Evolutionary conservation across 2,113 vertebrate genomes (phyloP).

Genomic region (Cottus gobio): DNA sequence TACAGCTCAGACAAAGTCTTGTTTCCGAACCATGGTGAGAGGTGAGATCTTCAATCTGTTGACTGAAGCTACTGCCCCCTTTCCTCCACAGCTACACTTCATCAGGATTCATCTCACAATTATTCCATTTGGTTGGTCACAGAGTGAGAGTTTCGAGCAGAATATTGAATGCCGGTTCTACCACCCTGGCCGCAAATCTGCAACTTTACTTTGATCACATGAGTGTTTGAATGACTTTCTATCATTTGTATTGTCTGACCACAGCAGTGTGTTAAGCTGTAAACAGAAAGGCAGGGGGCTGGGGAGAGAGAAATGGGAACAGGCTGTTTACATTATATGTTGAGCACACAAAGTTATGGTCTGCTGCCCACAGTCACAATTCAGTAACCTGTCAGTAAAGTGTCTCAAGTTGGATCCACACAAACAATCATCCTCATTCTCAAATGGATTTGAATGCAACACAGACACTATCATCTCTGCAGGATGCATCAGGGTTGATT

Average conservation of each 20-base stretch:
- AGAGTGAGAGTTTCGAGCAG: neutral
- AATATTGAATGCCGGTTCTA: neutral
- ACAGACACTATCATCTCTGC: slow-evolving; percentile 24
- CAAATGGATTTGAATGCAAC: slow-evolving; percentile 17
- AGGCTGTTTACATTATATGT: slow-evolving; percentile 19
- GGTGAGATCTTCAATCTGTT: slow-evolving; percentile 48
- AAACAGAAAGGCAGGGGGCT: slow-evolving; percentile 2
- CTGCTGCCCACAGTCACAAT: slow-evolving; percentile 22
- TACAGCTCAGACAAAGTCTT: slow-evolving; percentile 10
- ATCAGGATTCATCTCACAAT: neutral
- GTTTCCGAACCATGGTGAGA: slow-evolving; percentile 30
- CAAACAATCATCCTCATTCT: slow-evolving; percentile 21
- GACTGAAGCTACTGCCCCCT: neutral
- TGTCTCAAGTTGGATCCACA: slow-evolving; percentile 16
- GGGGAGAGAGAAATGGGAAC: neutral
- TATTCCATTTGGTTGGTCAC: slow-evolving; percentile 9
- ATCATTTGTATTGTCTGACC: slow-evolving; percentile 1
- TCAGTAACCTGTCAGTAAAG: slow-evolving; percentile 41
- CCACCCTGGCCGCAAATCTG: neutral
- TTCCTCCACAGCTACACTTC: neutral
- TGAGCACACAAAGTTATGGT: neutral
- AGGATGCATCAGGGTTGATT: neutral
- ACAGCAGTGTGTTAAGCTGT: slow-evolving; percentile 12
- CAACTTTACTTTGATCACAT: slow-evolving; percentile 26
- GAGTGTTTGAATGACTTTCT: slow-evolving; percentile 1